Conservation (phyloP, 2,797 vertebrate genomes). For the Okamejei kenojei region DNA sequence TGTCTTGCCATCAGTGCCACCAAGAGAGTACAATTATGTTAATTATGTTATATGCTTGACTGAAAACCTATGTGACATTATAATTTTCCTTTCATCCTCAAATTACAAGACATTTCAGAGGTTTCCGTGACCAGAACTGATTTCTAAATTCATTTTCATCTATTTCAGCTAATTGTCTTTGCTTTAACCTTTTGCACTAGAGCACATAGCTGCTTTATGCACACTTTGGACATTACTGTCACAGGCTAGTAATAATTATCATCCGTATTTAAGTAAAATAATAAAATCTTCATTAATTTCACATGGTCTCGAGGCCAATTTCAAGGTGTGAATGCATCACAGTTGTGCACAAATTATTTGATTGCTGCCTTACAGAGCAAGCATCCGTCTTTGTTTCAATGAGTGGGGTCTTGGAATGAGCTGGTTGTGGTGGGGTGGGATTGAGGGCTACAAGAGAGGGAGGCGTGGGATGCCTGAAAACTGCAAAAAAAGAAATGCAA, state of each 20-base stretch:
- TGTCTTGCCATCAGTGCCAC: slow-evolving; percentile 21
- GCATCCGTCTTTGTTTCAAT: neutral
- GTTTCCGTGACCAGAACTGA: slow-evolving; percentile 25
- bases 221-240: slow-evolving; percentile 2
- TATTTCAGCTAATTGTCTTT: slow-evolving; percentile 30
- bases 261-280: slow-evolving; percentile 24
- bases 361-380: slow-evolving; percentile 1
- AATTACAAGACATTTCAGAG: slow-evolving; percentile 34
- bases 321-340: neutral
- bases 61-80: slow-evolving; percentile 36
- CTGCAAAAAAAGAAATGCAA: too few species aligned
- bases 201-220: slow-evolving; percentile 30
- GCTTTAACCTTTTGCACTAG: neutral
- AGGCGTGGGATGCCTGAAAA: neutral
- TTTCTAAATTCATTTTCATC: slow-evolving; percentile 35
- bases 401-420: too few species aligned
- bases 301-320: slow-evolving; percentile 1
- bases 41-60: slow-evolving; percentile 36
- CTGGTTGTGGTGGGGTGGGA: too few species aligned
- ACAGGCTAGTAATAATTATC: slow-evolving; percentile 3
- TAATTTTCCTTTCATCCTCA: slow-evolving; percentile 29
- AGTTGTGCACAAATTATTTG: neutral
- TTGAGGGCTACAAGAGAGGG: too few species aligned
- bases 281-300: slow-evolving; percentile 33
- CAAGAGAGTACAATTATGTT: slow-evolving; percentile 36